Conservation (phyloP, 2,888 invertebrate genomes). For the Sepiola atlantica region DNA sequence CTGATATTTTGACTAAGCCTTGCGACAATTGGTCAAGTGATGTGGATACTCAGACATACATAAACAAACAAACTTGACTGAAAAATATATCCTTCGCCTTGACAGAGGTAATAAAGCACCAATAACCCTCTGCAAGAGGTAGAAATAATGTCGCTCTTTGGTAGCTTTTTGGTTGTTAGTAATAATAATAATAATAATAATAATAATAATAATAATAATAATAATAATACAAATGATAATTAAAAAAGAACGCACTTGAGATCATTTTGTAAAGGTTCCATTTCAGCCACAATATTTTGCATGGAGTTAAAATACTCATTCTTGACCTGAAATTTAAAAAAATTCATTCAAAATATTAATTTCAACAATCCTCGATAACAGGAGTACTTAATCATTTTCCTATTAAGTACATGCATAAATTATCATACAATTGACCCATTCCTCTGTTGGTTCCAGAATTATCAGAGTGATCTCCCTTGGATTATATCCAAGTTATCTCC, state of each 20-base stretch:
- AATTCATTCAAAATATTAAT: background rate
- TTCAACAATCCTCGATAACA: background rate
- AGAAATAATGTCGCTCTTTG: background rate
- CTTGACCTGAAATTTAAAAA: background rate
- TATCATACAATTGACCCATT: no score
- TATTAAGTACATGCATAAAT: no score
- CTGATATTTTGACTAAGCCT: no score
- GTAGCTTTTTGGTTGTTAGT: background rate
- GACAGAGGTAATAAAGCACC: no score
- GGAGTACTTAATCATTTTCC: no score
- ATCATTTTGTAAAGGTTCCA: slow-evolving; percentile 41
- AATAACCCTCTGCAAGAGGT: background rate
- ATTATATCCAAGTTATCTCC: no score
- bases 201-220: background rate
- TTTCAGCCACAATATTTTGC: slow-evolving; percentile 42
- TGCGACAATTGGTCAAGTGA: no score
- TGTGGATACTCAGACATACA: no score
- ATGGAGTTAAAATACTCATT: slow-evolving; percentile 1
- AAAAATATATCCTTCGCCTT: no score
- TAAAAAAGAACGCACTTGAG: slow-evolving; percentile 1
- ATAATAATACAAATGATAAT: background rate
- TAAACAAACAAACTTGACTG: no score
- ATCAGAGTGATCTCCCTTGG: no score
- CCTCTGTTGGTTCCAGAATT: no score
- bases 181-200: background rate